Evolutionary conservation across 1,140 invertebrate species (phyloP).

Genomic region (Globodera ellingtonae): DNA sequence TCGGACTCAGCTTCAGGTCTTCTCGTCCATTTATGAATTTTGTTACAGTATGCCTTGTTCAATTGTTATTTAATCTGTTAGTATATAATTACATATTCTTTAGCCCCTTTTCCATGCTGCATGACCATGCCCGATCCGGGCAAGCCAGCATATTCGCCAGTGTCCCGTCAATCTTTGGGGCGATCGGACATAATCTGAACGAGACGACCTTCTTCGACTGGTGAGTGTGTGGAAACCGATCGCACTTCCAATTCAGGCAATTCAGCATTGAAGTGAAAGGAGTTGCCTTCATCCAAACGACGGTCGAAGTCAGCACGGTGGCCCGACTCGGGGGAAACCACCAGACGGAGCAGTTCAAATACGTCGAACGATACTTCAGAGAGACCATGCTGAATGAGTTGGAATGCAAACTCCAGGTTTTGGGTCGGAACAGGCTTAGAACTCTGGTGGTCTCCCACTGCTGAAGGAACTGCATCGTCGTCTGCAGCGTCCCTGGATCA

Average conservation of each 20-base stretch:
- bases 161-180: constrained; percentile 27
- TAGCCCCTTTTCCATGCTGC: constrained; percentile 19
- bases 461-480: constrained; percentile 27
- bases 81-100: background rate
- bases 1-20: background rate
- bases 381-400: constrained; percentile 31
- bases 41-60: too few relatives aligned
- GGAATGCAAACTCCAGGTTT: constrained; percentile 26
- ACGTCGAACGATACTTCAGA: constrained; percentile 24
- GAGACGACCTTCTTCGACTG: constrained; percentile 27
- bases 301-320: constrained; percentile 15
- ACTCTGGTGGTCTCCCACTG: background rate
- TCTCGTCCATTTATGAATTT: too few relatives aligned
- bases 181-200: constrained; percentile 22
- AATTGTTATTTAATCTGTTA: too few relatives aligned
- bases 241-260: background rate
- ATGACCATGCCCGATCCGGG: constrained; percentile 9
- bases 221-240: constrained; percentile 4
- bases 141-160: background rate
- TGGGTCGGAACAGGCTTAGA: background rate
- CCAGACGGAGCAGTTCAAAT: constrained; percentile 22
- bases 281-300: constrained; percentile 25
- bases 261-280: constrained; percentile 18
- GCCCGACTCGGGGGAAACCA: background rate
- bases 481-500: constrained; percentile 21